Evolutionary conservation across 2,888 invertebrate genomes (phyloP).

Genomic region (Cerceris rybyensis): DNA sequence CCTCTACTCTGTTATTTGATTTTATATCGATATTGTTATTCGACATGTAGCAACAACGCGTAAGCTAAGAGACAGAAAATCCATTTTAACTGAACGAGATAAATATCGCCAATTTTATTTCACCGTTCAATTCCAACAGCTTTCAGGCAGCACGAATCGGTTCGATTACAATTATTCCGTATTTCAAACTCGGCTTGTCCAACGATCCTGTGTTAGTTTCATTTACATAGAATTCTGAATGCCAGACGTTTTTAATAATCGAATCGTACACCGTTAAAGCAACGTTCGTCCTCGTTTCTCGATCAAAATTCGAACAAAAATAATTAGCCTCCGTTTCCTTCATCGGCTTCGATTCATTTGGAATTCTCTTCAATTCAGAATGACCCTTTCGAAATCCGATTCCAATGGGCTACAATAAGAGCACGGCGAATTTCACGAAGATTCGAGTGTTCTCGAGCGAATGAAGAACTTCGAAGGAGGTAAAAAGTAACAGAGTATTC

Average conservation of each 20-base stretch:
- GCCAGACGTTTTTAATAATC: too few species aligned
- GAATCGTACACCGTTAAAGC: too few species aligned
- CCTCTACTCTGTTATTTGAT: too few species aligned
- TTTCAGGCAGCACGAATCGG: background rate
- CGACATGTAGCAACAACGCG: too few species aligned
- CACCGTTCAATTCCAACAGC: too few species aligned
- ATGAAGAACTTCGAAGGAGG: background rate
- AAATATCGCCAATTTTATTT: too few species aligned
- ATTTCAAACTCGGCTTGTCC: background rate
- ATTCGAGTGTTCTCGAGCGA: slow-evolving; percentile 10
- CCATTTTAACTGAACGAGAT: too few species aligned
- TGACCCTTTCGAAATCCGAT: slow-evolving; percentile 2
- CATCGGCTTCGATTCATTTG: slow-evolving; percentile 4
- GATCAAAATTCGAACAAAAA: too few species aligned
- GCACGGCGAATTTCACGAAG: background rate
- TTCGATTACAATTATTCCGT: background rate
- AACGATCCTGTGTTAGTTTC: background rate
- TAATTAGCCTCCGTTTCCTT: background rate
- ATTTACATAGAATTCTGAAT: background rate
- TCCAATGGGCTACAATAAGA: background rate
- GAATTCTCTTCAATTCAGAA: slow-evolving; percentile 1
- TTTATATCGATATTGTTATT: too few species aligned
- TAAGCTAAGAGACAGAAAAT: too few species aligned
- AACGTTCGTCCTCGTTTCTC: too few species aligned
- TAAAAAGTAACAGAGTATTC: slow-evolving; percentile 12